Conservation (phyloP, 2,113 vertebrate species). For the Neolamprologus devosi region DNA sequence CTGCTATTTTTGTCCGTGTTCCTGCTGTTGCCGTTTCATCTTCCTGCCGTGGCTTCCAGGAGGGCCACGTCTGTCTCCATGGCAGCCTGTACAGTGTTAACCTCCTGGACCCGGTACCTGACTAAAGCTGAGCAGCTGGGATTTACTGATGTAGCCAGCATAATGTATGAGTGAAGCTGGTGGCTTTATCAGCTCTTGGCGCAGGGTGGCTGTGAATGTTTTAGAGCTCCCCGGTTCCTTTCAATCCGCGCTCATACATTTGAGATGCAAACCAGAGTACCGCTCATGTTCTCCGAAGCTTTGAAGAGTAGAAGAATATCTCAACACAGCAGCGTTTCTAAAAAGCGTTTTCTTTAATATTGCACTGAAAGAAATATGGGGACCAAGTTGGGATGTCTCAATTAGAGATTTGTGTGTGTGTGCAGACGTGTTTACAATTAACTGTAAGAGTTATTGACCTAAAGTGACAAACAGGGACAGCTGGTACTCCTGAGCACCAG, state of each 20-base stretch:
- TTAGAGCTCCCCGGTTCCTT: conserved; percentile 12
- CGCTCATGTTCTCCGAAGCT: not conserved
- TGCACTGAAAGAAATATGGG: not conserved
- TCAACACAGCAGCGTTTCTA: not conserved
- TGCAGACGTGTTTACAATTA: not conserved
- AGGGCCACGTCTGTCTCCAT: not conserved
- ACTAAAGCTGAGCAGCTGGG: not conserved
- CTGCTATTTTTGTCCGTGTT: not conserved
- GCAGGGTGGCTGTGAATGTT: conserved; percentile 1
- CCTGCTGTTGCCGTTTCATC: not conserved
- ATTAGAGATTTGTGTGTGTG: not conserved
- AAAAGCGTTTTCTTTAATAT: not conserved
- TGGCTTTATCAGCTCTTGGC: conserved; percentile 6
- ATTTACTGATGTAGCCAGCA: not conserved
- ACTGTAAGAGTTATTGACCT: not conserved
- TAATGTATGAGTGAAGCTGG: not conserved
- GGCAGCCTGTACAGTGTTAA: not conserved
- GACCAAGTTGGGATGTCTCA: not conserved
- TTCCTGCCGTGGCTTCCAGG: not conserved
- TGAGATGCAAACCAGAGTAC: conserved; percentile 1
- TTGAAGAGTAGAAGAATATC: not conserved
- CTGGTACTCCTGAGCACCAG: not conserved
- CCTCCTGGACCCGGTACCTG: not conserved
- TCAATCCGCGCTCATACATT: conserved; percentile 24
- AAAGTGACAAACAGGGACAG: not conserved